Percentiles rank a stretch among this genome's conserved stretches.
These are phyloP conservation scores for Parnassius smintheus DNA, from an alignment of 2,888 invertebrate genomes.

Conservation along the genomic window DNA sequence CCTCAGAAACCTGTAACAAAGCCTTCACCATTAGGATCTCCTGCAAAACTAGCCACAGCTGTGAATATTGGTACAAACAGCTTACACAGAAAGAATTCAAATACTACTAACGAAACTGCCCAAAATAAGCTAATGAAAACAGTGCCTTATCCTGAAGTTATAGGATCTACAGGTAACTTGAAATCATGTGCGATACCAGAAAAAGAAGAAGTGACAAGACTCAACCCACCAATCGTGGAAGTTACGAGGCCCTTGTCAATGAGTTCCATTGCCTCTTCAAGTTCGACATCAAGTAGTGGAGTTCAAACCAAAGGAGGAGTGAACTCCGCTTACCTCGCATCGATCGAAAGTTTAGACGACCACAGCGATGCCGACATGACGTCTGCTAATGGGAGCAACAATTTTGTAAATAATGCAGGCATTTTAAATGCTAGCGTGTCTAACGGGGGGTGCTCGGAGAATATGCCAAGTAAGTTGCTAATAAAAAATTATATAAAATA, in stretches of 20 bases:
- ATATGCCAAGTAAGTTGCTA: slow-evolving; percentile 57
- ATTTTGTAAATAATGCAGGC: slow-evolving; percentile 67
- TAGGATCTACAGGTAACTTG: slow-evolving; percentile 71
- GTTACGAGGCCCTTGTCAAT: slow-evolving; percentile 86
- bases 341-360: slow-evolving; percentile 92
- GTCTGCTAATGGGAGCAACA: slow-evolving; percentile 70
- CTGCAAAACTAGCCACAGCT: slow-evolving; percentile 55
- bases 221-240: slow-evolving; percentile 77
- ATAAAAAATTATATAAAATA: slow-evolving; percentile 17
- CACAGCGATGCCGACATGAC: slow-evolving; percentile 86
- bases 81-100: slow-evolving; percentile 66
- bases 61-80: slow-evolving; percentile 59
- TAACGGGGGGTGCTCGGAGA: slow-evolving; percentile 61
- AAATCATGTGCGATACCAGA: slow-evolving; percentile 60
- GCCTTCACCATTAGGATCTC: slow-evolving; percentile 51
- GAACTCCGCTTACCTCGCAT: slow-evolving; percentile 90
- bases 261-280: slow-evolving; percentile 89
- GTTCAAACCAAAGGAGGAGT: slow-evolving; percentile 83
- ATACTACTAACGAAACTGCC: slow-evolving; percentile 47
- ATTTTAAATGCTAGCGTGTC: slow-evolving; percentile 55
- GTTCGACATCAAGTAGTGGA: slow-evolving; percentile 83
- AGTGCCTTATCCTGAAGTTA: slow-evolving; percentile 61
- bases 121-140: slow-evolving; percentile 58
- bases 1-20: slow-evolving; percentile 56
- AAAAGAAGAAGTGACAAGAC: slow-evolving; percentile 70